phyloP scores from a whole-genome alignment of 2,113 vertebrate species.

The Ursus arctos region DNA sequence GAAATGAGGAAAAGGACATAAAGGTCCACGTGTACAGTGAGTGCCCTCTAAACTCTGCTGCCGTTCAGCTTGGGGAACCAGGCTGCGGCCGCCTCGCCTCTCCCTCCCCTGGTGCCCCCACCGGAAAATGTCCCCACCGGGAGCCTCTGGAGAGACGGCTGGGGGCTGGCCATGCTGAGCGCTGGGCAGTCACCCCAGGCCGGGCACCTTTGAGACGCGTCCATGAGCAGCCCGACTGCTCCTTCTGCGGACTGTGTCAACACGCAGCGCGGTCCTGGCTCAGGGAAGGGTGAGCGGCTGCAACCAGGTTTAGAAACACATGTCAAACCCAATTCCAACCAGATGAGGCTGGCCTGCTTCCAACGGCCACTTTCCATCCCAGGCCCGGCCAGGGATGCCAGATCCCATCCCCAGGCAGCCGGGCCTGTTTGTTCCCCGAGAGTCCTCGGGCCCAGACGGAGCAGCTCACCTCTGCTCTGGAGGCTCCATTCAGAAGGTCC shows the following conservation, averaged over 20 bases:
- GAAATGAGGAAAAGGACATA: background rate
- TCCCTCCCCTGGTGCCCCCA: accelerated
- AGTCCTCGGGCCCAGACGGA: background rate
- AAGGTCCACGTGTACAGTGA: background rate
- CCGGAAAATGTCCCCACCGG: background rate
- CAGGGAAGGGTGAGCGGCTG: background rate
- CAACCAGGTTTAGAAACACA: slow-evolving; percentile 55
- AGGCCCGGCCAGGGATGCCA: background rate
- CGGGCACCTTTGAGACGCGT: background rate
- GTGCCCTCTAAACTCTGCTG: background rate
- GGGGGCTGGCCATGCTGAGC: background rate
- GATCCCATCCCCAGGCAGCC: background rate
- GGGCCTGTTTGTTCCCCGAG: background rate
- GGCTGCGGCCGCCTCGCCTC: no score
- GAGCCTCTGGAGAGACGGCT: background rate
- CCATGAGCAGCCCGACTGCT: accelerated
- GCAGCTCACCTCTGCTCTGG: background rate
- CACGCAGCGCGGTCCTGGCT: background rate
- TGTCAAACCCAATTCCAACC: slow-evolving; percentile 58
- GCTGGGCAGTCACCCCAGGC: background rate
- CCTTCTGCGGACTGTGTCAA: background rate
- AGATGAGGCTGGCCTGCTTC: slow-evolving; percentile 64
- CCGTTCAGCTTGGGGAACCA: background rate
- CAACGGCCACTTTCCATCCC: background rate
- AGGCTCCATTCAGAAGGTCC: slow-evolving; percentile 17